Conservation (phyloP, 2,888 invertebrate species). For the Heliconius cydno region DNA sequence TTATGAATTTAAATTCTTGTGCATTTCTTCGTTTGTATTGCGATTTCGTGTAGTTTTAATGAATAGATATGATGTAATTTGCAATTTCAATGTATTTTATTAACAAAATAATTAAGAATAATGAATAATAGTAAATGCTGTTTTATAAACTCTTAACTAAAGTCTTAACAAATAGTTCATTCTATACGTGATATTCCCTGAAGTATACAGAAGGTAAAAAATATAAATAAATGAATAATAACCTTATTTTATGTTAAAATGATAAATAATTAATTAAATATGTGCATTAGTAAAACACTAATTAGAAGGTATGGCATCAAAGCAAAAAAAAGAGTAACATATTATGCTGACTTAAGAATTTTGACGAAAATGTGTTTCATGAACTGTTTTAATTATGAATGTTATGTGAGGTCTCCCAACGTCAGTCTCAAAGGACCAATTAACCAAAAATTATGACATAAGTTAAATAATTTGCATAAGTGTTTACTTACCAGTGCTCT, state of each 20-base stretch:
- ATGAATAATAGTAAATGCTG: too few relatives aligned
- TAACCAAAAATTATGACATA: neutral
- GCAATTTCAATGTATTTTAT: neutral
- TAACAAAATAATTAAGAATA: neutral
- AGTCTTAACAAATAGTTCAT: too few relatives aligned
- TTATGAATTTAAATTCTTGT: constrained; percentile 29
- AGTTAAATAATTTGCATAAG: neutral
- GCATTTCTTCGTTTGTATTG: constrained; percentile 1
- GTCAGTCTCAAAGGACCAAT: neutral
- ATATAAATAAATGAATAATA: too few relatives aligned
- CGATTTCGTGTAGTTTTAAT: neutral
- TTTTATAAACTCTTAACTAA: too few relatives aligned
- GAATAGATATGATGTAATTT: neutral
- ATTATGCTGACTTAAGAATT: too few relatives aligned
- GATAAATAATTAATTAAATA: too few relatives aligned
- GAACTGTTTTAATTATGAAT: too few relatives aligned
- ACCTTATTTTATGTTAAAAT: too few relatives aligned
- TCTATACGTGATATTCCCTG: too few relatives aligned
- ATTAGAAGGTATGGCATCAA: neutral
- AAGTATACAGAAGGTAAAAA: too few relatives aligned
- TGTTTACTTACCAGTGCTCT: constrained; percentile 90
- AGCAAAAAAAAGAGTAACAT: neutral
- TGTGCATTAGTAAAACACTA: neutral
- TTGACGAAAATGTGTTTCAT: too few relatives aligned
- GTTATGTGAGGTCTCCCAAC: neutral